Evolutionary conservation across 2,113 vertebrate genomes (phyloP), one percentile per base, ranked within the genome.

Genomic region (Orycteropus afer): DNA sequence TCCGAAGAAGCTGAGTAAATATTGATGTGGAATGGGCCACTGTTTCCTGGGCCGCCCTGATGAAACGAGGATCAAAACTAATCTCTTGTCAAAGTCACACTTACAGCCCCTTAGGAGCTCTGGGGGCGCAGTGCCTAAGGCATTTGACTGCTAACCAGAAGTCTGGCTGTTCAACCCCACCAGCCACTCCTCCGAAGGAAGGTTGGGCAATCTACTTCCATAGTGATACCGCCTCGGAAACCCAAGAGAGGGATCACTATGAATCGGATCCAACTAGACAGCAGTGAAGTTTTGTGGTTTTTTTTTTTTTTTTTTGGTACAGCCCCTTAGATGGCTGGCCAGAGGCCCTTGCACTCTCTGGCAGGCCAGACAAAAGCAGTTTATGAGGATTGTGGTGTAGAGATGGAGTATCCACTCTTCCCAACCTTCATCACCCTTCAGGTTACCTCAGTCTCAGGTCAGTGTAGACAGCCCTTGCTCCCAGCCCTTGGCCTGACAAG

Each of bases 1-100:
- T 67, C 93, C 74, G 81, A 74, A 85, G 81, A 74, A 83, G 81
- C 65, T 95, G 85, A 45, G 0, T 22, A 14, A 82, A 6, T 42
- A 2, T 55, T 91, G 42, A 32, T 11, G 17, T 23, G 51, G 57
- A 17, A 73, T 77, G 80, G 67, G 67, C 79, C 95, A 55, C 63
- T 1, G 9, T 92, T 80, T 93, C 90, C 67, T 5, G 45, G 57
- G 74, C 47, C 42, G 49, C 32, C 57, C 74, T 84, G 83, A 92
- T 49, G 61, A 73, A 91, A 94, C 25, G 74, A 96, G 88, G 94
- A 78, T 63, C 29, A 11, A 86, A 77, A 79, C 69, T 83, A 63
- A 49, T 57, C 32, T 29, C 76, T 11, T 25, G 65, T n/a, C 86
- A 37, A 59, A 0, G 65, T 87, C 90, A 93, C 78, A 84, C 13